Evolutionary conservation across 2,797 vertebrate genomes (phyloP).

Genomic region (Rhincodon typus): DNA sequence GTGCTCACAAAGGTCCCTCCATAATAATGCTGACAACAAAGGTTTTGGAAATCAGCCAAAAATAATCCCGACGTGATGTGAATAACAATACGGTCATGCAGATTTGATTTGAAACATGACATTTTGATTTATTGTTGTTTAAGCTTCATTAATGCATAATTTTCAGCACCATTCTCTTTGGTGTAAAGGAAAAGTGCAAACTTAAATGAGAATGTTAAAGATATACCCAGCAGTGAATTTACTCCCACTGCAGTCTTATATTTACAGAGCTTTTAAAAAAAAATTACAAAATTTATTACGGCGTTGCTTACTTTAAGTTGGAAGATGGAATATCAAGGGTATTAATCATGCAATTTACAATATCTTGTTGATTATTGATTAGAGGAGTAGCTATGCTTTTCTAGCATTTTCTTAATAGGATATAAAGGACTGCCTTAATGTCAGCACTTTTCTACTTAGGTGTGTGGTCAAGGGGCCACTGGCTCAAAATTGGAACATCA

Average conservation of each 20-base stretch:
- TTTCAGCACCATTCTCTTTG: slow-evolving; percentile 10
- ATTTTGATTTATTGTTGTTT: slow-evolving; percentile 28
- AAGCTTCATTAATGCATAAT: slow-evolving; percentile 18
- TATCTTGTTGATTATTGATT: not conserved
- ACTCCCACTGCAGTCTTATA: not conserved
- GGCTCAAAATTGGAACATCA: too few species aligned
- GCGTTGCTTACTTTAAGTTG: not conserved
- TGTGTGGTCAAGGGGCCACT: too few species aligned
- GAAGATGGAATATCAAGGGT: not conserved
- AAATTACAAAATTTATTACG: not conserved
- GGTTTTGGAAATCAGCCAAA: slow-evolving; percentile 31
- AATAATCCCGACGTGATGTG: slow-evolving; percentile 4
- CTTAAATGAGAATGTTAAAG: not conserved
- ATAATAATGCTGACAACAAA: slow-evolving; percentile 12
- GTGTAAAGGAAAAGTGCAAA: slow-evolving; percentile 14
- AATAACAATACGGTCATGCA: slow-evolving; percentile 19
- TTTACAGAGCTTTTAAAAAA: too few species aligned
- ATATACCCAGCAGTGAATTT: not conserved
- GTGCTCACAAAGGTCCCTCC: slow-evolving; percentile 2
- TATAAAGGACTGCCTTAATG: not conserved
- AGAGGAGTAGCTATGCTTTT: not conserved
- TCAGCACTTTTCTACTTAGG: not conserved
- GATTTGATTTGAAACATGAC: slow-evolving; percentile 11
- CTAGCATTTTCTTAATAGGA: not conserved
- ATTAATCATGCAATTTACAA: not conserved